These are phyloP conservation scores for Drosophila sechellia DNA, from an alignment of 1,140 invertebrate species.

Conservation along the genomic window DNA sequence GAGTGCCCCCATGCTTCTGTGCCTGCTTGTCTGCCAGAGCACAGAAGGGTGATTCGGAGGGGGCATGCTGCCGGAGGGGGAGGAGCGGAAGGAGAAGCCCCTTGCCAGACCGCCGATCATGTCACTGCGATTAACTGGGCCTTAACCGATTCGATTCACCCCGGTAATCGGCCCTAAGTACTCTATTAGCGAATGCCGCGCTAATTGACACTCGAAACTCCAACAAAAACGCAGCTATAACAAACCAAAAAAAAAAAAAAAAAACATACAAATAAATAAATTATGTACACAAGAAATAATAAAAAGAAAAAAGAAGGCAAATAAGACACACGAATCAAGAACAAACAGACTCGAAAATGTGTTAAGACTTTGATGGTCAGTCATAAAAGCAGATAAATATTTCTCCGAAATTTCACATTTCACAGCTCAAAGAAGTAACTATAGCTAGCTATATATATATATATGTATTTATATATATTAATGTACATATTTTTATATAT, in stretches of 20 bases:
- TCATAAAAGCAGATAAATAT: conserved; percentile 44
- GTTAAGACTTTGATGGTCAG: conserved; percentile 48
- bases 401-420: no score
- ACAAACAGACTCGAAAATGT: conserved; percentile 41
- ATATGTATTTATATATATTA: no score
- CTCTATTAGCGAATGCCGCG: conserved; percentile 37
- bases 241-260: not conserved
- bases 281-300: not conserved
- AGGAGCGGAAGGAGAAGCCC: no score
- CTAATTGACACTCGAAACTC: conserved; percentile 28
- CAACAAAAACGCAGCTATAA: not conserved
- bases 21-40: conserved; percentile 25
- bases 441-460: no score
- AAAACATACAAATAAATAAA: no score
- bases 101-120: conserved; percentile 16
- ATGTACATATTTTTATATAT: no score
- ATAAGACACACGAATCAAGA: conserved; percentile 16
- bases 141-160: conserved; percentile 10
- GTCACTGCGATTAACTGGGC: conserved; percentile 29
- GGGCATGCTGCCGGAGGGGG: not conserved
- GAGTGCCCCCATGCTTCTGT: not conserved
- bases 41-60: no score
- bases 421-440: no score
- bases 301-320: not conserved
- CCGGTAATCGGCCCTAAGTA: conserved; percentile 29